Evolutionary conservation across 2,888 invertebrate species (phyloP), one percentile per base, ranked within the genome.

Genomic region (Lithophane leautieri): DNA sequence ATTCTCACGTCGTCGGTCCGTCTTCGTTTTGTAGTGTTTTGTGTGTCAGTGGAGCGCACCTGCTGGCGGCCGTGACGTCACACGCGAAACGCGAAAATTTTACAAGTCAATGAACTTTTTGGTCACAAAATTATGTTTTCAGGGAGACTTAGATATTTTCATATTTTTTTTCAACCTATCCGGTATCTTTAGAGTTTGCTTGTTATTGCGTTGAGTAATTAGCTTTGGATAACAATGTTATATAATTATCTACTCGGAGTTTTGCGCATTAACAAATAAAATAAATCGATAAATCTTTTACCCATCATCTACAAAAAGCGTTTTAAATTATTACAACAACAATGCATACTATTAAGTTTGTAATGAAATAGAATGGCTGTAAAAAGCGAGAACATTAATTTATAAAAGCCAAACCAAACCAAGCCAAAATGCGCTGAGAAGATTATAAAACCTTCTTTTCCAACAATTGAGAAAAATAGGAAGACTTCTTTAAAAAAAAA

Each of bases 31-130:
- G 88, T 84, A 76, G 82, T 84, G 83, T 83, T 89, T 89, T 89
- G 87, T 90, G 86, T 92, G 91, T 92, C 86, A 91, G 90, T 91
- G 75, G 91, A 86, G 81, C 92, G 81, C 91, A 92, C 91, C 91
- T 91, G 91, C 84, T 83, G 50, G 83, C 69, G 60, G 70, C 52
- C 14, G 76, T 88, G 88, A 88, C 88, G 88, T 89, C 88, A 88
- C 73, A 58, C 50, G 66, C 61, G 22, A 56, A 81, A 73, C 69
- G 70, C 69, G 70, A 68, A 73, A 63, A 78, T 72, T 78, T 74
- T 78, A 47, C 62, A 75, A 74, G 69, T 79, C 74, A 78, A 71
- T 77, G 76, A 86, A 78, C 78, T 73, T 78, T 68, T 70, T 72
- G 14, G 56, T 70, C 65, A 50, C 9, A 44, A 44, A 62, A 61